These are phyloP conservation scores for Clarias macrocephalus DNA, from an alignment of 2,113 vertebrate genomes.

Conservation along the genomic window DNA sequence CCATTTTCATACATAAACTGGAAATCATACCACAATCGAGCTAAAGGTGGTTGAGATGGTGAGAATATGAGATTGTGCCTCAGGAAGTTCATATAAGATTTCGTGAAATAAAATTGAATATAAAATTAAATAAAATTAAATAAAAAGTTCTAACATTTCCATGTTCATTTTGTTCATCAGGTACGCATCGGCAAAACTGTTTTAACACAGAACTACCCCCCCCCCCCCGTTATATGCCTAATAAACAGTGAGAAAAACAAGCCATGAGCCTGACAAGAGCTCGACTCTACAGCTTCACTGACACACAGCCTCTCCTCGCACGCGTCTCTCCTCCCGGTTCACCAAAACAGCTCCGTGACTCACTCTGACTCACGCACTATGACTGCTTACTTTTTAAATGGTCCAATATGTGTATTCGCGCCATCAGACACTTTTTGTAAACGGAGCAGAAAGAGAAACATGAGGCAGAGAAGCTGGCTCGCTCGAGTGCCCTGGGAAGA, in stretches of 20 bases:
- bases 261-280: conserved; percentile 19
- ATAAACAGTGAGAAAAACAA: conserved; percentile 21
- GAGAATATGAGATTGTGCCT: no score
- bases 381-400: conserved; percentile 69
- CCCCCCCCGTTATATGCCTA: background rate
- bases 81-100: background rate
- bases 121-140: no score
- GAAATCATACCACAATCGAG: no score
- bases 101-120: background rate
- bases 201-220: background rate
- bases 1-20: no score
- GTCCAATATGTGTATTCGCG: conserved; percentile 51
- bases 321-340: conserved; percentile 37
- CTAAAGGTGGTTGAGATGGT: no score
- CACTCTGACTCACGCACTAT: conserved; percentile 61
- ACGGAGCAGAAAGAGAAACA: conserved; percentile 50
- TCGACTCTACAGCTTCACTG: background rate
- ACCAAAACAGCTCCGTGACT: conserved; percentile 67
- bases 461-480: conserved; percentile 36
- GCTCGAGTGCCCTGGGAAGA: conserved; percentile 13
- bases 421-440: conserved; percentile 52
- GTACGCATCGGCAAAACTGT: background rate
- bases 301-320: conserved; percentile 28
- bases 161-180: background rate
- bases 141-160: background rate